Evolutionary conservation across 2,888 invertebrate species (phyloP).

Genomic region (Maniola hyperantus): DNA sequence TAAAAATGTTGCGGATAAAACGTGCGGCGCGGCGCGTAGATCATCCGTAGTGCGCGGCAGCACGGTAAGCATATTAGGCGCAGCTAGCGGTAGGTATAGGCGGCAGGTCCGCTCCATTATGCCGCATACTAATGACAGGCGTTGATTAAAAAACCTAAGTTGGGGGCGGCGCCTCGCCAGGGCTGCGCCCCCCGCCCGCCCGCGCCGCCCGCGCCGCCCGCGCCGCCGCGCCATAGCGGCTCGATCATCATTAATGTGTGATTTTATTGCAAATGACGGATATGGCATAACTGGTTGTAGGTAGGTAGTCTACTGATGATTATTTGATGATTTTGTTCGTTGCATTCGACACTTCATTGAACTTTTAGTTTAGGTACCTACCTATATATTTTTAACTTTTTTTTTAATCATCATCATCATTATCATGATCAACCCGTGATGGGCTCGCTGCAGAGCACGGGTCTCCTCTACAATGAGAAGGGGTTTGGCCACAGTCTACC

Average conservation of each 20-base stretch:
- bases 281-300: neutral
- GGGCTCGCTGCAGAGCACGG: too few relatives aligned
- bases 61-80: conserved; percentile 2
- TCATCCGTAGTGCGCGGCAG: neutral
- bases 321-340: neutral
- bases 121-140: conserved; percentile 77
- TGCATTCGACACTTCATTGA: neutral
- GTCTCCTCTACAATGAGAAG: too few relatives aligned
- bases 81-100: conserved; percentile 42
- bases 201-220: conserved; percentile 45
- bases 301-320: neutral
- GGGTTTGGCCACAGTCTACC: too few relatives aligned
- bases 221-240: neutral
- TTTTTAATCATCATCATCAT: too few relatives aligned
- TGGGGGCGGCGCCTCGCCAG: conserved; percentile 39
- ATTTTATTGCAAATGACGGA: neutral
- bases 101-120: conserved; percentile 60
- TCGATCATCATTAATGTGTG: conserved; percentile 8
- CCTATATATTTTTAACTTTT: too few relatives aligned
- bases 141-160: conserved; percentile 71
- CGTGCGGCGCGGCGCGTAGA: neutral
- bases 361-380: neutral
- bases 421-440: too few relatives aligned
- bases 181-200: conserved; percentile 40
- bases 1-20: neutral